A percentile compares a stretch with the other conserved stretches of the same genome.
These are phyloP conservation scores for Zaprionus tsacasi DNA, from an alignment of 1,140 invertebrate species.

Conservation along the genomic window DNA sequence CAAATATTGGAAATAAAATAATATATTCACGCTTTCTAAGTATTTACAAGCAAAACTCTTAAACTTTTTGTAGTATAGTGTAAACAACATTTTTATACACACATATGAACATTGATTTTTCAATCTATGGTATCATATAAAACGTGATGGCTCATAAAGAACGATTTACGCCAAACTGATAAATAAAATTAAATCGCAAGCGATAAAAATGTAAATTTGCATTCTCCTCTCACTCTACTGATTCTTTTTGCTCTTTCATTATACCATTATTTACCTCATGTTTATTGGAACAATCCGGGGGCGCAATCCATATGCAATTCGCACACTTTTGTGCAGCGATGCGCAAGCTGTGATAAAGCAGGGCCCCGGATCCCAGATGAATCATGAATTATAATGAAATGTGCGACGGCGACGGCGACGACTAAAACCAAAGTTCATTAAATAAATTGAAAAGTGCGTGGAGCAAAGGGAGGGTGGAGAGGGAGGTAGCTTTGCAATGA, in stretches of 20 bases:
- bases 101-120: background rate
- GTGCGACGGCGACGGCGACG: constrained; percentile 22
- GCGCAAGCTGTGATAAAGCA: constrained; percentile 9
- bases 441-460: constrained; percentile 26
- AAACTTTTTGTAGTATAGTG: background rate
- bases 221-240: background rate
- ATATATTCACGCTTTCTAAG: too few relatives aligned
- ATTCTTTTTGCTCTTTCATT: background rate
- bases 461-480: constrained; percentile 1
- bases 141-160: background rate
- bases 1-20: too few relatives aligned
- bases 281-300: constrained; percentile 11
- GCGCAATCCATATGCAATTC: constrained; percentile 4
- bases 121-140: background rate
- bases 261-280: background rate
- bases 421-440: constrained; percentile 44
- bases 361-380: background rate
- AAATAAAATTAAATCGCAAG: background rate
- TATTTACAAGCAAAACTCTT: too few relatives aligned
- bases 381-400: constrained; percentile 37
- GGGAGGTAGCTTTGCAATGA: too few relatives aligned
- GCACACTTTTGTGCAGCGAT: constrained; percentile 9
- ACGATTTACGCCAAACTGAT: constrained; percentile 2
- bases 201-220: background rate
- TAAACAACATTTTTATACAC: background rate